phyloP scores from a whole-genome alignment of 2,797 vertebrate species.

The Numenius phaeopus region DNA sequence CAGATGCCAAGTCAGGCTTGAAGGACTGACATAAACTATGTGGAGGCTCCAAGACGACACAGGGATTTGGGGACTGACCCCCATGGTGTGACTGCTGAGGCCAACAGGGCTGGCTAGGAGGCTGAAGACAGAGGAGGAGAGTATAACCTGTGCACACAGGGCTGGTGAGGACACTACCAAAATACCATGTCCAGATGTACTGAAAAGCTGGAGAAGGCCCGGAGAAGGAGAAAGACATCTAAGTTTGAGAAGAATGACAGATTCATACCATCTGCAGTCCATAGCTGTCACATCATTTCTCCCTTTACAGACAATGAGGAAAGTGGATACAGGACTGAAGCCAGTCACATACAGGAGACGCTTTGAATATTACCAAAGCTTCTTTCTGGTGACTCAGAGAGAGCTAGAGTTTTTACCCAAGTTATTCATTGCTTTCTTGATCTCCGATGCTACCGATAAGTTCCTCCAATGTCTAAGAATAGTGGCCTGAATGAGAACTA shows the following conservation, averaged over 20 bases:
- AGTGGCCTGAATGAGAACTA: neutral
- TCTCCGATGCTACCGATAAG: neutral
- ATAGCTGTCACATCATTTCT: neutral
- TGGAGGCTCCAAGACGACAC: rapidly evolving
- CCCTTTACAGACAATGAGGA: neutral
- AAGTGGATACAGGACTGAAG: neutral
- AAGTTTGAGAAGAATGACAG: neutral
- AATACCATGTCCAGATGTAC: neutral
- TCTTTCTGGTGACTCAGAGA: neutral
- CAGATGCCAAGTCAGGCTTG: neutral
- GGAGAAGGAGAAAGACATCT: neutral
- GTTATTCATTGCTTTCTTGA: neutral
- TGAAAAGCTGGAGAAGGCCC: neutral
- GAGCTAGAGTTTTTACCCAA: rapidly evolving
- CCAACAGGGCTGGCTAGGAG: neutral
- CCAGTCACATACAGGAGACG: neutral
- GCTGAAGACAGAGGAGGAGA: neutral
- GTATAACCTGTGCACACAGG: neutral
- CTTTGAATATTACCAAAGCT: neutral
- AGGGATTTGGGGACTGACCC: neutral
- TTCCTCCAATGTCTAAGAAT: neutral
- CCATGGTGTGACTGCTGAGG: neutral
- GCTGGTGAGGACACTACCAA: neutral
- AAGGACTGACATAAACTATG: rapidly evolving
- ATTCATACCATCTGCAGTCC: neutral